These are phyloP conservation scores for Drosophila asahinai DNA, from an alignment of 1,140 invertebrate species.

Conservation along the genomic window DNA sequence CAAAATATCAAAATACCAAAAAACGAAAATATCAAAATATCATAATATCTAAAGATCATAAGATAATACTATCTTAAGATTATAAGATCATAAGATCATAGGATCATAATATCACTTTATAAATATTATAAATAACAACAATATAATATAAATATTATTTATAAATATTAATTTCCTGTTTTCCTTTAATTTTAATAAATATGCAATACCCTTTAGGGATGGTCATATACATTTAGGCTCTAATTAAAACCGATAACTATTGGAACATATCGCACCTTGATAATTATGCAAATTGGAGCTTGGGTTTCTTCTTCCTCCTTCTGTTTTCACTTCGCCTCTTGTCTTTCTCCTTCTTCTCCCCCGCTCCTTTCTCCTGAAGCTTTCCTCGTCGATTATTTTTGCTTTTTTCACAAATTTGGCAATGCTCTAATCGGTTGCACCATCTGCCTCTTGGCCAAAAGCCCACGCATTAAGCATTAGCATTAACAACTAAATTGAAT, in stretches of 20 bases:
- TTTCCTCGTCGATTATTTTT: slow-evolving; percentile 1
- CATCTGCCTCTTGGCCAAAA: slow-evolving; percentile 22
- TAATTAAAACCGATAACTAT: slow-evolving; percentile 19
- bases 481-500: slow-evolving; percentile 32
- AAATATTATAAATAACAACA: too few species aligned
- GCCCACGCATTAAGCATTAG: slow-evolving; percentile 32
- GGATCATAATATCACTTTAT: too few species aligned
- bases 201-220: not conserved
- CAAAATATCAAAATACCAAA: not conserved
- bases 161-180: too few species aligned
- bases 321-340: slow-evolving; percentile 9
- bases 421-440: slow-evolving; percentile 39
- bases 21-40: not conserved
- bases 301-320: not conserved
- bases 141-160: too few species aligned
- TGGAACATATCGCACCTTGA: slow-evolving; percentile 61
- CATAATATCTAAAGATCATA: not conserved
- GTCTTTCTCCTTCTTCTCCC: slow-evolving; percentile 4
- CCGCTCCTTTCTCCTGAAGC: slow-evolving; percentile 1
- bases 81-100: too few species aligned
- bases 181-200: not conserved
- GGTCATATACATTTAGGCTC: slow-evolving; percentile 11
- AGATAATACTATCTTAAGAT: not conserved
- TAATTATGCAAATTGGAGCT: slow-evolving; percentile 63
- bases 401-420: slow-evolving; percentile 23